Conservation (phyloP, 2,797 vertebrate species). For the Florisuga fusca region DNA sequence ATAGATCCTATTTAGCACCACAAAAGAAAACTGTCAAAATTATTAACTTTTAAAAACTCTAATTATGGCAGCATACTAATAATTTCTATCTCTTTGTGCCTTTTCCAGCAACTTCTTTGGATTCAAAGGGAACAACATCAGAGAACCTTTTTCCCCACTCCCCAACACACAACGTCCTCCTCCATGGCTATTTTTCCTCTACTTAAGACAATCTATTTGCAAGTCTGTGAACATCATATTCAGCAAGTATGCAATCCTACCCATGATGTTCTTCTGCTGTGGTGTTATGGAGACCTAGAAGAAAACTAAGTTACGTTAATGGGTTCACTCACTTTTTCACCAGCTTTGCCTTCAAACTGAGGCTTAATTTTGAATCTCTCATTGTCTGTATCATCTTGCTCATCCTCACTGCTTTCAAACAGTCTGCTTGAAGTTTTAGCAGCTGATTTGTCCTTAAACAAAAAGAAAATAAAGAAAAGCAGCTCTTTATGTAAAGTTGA, state of each 20-base stretch:
- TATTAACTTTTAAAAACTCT: not conserved
- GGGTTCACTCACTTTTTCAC: constrained; percentile 88
- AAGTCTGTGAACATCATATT: not conserved
- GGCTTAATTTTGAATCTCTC: constrained; percentile 89
- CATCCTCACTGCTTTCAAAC: constrained; percentile 88
- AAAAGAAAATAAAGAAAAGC: not conserved
- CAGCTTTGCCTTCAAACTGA: constrained; percentile 93
- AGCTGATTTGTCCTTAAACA: constrained; percentile 43
- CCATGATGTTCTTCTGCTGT: not conserved
- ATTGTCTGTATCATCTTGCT: constrained; percentile 74
- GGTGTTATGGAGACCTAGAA: rapidly evolving
- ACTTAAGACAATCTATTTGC: not conserved
- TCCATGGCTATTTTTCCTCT: not conserved
- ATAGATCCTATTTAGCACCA: not conserved
- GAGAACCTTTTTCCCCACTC: not conserved
- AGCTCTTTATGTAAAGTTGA: not conserved
- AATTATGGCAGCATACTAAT: not conserved
- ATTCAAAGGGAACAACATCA: not conserved
- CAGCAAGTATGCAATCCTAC: not conserved
- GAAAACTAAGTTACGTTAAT: not conserved
- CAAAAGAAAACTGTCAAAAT: not conserved
- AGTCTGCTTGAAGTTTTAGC: constrained; percentile 74
- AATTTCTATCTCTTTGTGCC: not conserved
- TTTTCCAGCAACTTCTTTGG: not conserved
- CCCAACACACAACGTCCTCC: not conserved